These are phyloP conservation scores for Antheraea assamensis DNA, from an alignment of 2,888 invertebrate genomes.

Conservation along the genomic window DNA sequence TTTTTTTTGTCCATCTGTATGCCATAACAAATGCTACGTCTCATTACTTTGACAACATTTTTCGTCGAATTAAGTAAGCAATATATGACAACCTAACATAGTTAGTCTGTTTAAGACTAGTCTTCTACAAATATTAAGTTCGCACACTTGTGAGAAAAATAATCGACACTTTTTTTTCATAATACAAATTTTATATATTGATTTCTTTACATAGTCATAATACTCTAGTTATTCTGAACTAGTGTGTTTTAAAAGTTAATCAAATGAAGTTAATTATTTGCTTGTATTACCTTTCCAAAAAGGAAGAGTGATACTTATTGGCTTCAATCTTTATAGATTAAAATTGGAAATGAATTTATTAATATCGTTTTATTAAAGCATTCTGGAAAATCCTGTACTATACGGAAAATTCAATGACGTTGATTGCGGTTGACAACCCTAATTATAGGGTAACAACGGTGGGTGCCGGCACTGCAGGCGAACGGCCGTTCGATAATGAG, in stretches of 20 bases:
- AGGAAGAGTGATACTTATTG: not conserved
- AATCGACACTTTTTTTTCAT: too few species aligned
- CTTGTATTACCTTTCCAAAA: not conserved
- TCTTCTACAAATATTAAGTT: too few species aligned
- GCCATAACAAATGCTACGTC: too few species aligned
- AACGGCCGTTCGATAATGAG: constrained; percentile 60
- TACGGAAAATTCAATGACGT: constrained; percentile 3
- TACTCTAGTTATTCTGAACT: not conserved
- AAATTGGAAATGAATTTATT: not conserved
- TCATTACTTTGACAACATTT: too few species aligned
- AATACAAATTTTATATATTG: too few species aligned
- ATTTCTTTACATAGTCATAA: too few species aligned
- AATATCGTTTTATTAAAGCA: not conserved
- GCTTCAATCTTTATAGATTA: not conserved
- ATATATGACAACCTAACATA: too few species aligned
- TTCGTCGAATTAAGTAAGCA: too few species aligned
- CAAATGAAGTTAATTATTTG: not conserved
- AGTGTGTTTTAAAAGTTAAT: not conserved
- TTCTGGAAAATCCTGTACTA: not conserved
- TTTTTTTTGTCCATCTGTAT: too few species aligned
- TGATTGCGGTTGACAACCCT: constrained; percentile 19
- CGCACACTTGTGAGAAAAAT: too few species aligned
- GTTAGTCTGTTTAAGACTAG: too few species aligned
- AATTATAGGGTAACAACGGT: constrained; percentile 28
- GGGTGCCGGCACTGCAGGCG: constrained; percentile 37